Evolutionary conservation across 64 coral and sea anemone genomes (phyloP), one percentile per base, ranked within the genome.

Genomic region (Platygyra sinensis): DNA sequence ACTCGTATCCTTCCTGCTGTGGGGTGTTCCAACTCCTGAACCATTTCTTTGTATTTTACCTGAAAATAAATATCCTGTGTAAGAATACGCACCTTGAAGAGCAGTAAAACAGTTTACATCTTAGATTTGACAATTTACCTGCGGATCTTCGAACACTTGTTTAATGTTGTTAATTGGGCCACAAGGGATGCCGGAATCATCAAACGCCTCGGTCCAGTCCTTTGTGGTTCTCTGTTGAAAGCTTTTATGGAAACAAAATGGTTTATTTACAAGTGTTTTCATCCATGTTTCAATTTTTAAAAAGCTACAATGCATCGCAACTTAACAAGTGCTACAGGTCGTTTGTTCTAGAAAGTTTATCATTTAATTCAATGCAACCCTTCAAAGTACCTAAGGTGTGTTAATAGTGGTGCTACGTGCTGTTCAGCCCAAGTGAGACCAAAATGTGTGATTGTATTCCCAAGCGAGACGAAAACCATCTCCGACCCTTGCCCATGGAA

Each of bases 21-120:
- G 14, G 95, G 95, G 36, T 96, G 95, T n/a, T 90, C 65, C 49
- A 96, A 28, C 50, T 90, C 95, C 76, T 96, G 95, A 25, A 96
- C 87, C 81, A 96, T 62, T 16, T 86, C 65, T 60, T 96, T 96
- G 52, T 90, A 96, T 36, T 80, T 78, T 18, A 96, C 95, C 95
- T 96, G 33, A 36, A 25, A 63, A 86, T 77, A 10, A 22, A 69
- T 69, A 69, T 25, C 22, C n/a, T 0, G 8, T 10, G 10, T 24
- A 69, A 24, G n/a, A 11, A 11, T 24, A 9, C 24, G 25, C 12
- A n/a, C n/a, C 10, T 0, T 5, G 6, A 69, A 27, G 22, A 25
- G 24, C 25, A 69, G 27, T 28, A 69, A 24, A 69, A n/a, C 8
- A 11, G 22, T 69, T 69, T 25, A 69, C 65, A 25, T 10, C 63